Conservation (phyloP, 2,113 vertebrate genomes). For the Cepphus grylle region DNA sequence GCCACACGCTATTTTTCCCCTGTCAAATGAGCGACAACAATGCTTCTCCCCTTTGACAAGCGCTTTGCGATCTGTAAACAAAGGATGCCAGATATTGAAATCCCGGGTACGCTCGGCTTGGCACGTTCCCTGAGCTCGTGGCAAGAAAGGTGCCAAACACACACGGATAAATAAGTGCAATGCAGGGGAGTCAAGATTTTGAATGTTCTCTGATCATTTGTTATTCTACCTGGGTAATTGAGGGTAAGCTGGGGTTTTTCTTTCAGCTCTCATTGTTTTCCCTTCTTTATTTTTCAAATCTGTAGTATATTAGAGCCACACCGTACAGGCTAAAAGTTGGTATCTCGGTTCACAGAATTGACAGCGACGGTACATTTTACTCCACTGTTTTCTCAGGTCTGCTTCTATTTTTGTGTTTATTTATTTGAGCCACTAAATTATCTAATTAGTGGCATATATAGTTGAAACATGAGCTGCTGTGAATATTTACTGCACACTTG, state of each 20-base stretch:
- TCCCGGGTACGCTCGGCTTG: neutral
- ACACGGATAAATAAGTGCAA: fast-evolving
- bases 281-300: neutral
- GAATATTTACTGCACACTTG: conserved; percentile 83
- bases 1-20: neutral
- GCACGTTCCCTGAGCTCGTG: neutral
- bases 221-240: neutral
- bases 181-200: neutral
- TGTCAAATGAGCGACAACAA: neutral
- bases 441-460: conserved; percentile 83
- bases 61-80: neutral
- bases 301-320: neutral
- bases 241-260: neutral
- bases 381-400: conserved; percentile 37
- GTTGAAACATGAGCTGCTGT: conserved; percentile 80
- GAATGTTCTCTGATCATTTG: neutral
- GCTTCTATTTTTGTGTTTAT: conserved; percentile 76
- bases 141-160: neutral
- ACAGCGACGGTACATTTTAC: conserved; percentile 34
- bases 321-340: neutral
- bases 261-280: neutral
- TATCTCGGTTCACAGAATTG: neutral
- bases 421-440: conserved; percentile 82
- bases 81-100: neutral
- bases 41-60: neutral